Base-by-base conservation (phyloP, 1,140 invertebrate species). In the Drosophila rufa region DNA sequence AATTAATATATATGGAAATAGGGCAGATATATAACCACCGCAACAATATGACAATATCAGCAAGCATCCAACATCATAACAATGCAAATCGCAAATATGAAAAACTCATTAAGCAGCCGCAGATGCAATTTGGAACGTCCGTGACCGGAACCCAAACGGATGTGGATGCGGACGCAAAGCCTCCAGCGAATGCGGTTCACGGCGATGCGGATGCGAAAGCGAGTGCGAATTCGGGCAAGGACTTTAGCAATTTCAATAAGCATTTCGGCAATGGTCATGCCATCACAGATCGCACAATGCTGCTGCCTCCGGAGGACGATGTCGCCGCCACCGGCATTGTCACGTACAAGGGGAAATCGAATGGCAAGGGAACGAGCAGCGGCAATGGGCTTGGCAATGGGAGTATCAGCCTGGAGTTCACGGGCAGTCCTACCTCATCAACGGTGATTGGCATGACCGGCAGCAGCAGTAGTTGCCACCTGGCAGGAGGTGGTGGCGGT, bases 11-110 rank as follows among this genome's bases (percentile, higher is more conserved):
- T 17, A 65, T 40, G 40, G 2, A 79, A 50, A 60, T 46, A 69
- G 58, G 36, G 36, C 53, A 56, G 53, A 65, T 46, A 69, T 17
- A 77, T 66, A 58, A 68, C 79, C 82, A 85, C 74, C 79, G 69
- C 66, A 77, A 74, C 86, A 91, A 80, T 80, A 91, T 91, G 87
- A 91, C 87, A 91, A 91, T 91, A 91, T 91, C 87, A 81, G 74
- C 74, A 15, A 59, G 46, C 70, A 19, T 51, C 38, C 71, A 71
- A 50, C 80, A 82, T 25, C 65, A 82, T 65, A 79, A 69, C 62
- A 73, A 80, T 75, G 76, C 60, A 79, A 91, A 82, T 84, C 77
- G 84, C 40, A 91, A 91, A 91, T 91, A 89, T 89, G 89, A 91
- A 89, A 87, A 85, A 80, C 90, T 91, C 83, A 92, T 90, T 90